Evolutionary conservation across 2,113 vertebrate genomes (phyloP), one percentile per base, ranked within the genome.

Genomic region (Oophaga pumilio): DNA sequence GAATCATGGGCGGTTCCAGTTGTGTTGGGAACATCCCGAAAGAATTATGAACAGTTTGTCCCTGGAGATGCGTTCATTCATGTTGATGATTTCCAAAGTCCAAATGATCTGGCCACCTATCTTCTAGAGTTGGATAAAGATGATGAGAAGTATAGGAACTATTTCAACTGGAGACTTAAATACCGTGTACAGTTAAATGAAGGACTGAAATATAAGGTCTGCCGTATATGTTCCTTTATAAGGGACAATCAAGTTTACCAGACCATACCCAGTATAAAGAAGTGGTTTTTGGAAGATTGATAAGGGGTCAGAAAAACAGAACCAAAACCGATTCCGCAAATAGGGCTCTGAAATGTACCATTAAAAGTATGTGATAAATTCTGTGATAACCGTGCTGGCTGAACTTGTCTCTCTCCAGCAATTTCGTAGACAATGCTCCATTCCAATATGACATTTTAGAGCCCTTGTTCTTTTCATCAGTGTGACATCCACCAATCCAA

Each of bases 21-120:
- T 0, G 95, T 96, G 8, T 88, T 95, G 0, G 96, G 96, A 0
- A 94, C 96, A 6, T 89, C 92, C 13, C 88, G 93, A 28, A 18
- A 71, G 1, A 94, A 93, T 90, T 96, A 95, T 0, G 93, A 96
- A 71, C 90, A 49, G 0, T 91, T 95, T 77, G 80, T 95, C 24
- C 94, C 95, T 0, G 89, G 94, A 0, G 89, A 91, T 0, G 93
- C 96, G 76, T 97, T 97, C 85, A 97, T 96, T 89, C 96, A 96
- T 0, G 89, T 96, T 0, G 59, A 93, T 0, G 94, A 96, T 91
- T 97, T 97, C 6, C 64, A 66, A 26, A 93, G 82, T 1, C 22
- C 91, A 0, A 12, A 0, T 9, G 91, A 91, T 0, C 92, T 97
- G 89, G 95, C 94, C 0, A 7, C 52, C 9, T 91, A 93, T 73